phyloP scores from a whole-genome alignment of 2,888 invertebrate species.

The Mesoligia furuncula region DNA sequence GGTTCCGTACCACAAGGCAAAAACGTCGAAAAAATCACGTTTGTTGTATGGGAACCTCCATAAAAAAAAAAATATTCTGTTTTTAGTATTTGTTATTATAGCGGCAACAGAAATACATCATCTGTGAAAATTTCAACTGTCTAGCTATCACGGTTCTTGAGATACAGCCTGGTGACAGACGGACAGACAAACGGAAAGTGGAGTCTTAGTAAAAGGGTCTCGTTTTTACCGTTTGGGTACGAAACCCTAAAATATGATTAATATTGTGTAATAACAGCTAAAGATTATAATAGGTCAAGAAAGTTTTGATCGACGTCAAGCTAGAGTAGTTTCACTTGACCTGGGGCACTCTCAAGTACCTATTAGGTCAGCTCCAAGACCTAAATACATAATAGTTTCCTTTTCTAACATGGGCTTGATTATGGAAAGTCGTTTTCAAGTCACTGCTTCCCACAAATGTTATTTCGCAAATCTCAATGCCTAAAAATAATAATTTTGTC shows the following conservation, averaged over 20 bases:
- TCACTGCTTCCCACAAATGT: background rate
- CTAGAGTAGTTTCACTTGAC: constrained; percentile 10
- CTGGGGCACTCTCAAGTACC: constrained; percentile 1
- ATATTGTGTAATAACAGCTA: background rate
- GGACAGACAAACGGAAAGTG: too few relatives aligned
- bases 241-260: background rate
- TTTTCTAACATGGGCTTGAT: constrained; percentile 1
- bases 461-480: background rate
- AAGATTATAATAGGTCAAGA: constrained; percentile 17
- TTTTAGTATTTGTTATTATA: too few relatives aligned
- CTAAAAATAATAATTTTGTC: background rate
- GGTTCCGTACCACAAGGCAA: too few relatives aligned
- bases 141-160: too few relatives aligned
- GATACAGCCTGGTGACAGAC: too few relatives aligned
- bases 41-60: too few relatives aligned
- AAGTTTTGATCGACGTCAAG: background rate
- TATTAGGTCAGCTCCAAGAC: background rate
- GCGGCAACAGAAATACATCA: too few relatives aligned
- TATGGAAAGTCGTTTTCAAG: background rate
- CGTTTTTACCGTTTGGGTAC: too few relatives aligned
- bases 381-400: constrained; percentile 8
- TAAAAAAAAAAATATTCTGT: too few relatives aligned
- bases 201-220: too few relatives aligned
- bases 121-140: too few relatives aligned
- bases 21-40: too few relatives aligned